These are phyloP conservation scores for Ditylenchus dipsaci DNA, from an alignment of 1,140 invertebrate genomes.

Conservation along the genomic window DNA sequence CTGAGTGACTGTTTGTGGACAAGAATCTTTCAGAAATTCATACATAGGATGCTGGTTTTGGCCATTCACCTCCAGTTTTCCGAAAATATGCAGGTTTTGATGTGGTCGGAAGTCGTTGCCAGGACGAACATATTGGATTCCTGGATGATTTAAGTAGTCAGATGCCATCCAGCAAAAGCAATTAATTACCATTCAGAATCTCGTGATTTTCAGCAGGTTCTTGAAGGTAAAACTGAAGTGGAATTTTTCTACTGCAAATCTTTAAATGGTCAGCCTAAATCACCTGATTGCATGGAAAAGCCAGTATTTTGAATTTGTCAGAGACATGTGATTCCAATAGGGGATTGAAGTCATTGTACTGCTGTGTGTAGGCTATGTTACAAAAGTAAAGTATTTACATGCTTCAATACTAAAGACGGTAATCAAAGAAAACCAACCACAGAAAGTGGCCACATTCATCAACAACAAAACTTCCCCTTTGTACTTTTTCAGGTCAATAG, in stretches of 20 bases:
- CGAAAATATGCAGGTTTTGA: constrained; percentile 59
- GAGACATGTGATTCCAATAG: constrained; percentile 46
- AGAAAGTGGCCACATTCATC: constrained; percentile 62
- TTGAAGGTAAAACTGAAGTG: constrained; percentile 55
- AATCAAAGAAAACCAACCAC: constrained; percentile 42
- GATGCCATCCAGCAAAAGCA: constrained; percentile 35
- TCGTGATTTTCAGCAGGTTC: constrained; percentile 58
- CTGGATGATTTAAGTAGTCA: constrained; percentile 11
- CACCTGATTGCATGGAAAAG: constrained; percentile 60
- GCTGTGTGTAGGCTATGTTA: constrained; percentile 53
- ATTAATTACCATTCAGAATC: constrained; percentile 48
- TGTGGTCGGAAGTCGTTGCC: constrained; percentile 59
- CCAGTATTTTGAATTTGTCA: constrained; percentile 52
- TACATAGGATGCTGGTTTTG: constrained; percentile 59
- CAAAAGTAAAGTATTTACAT: constrained; percentile 19
- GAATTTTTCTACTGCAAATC: too few relatives aligned
- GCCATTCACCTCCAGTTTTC: constrained; percentile 61
- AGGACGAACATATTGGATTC: constrained; percentile 60
- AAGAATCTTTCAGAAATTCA: constrained; percentile 58
- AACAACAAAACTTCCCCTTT: constrained; percentile 59
- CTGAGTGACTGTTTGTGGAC: constrained; percentile 56
- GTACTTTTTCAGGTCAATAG: constrained; percentile 56
- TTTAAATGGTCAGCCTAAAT: background rate
- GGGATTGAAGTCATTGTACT: constrained; percentile 57
- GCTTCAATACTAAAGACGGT: background rate